Base-by-base conservation (phyloP, 2,888 invertebrate genomes). In the Eudemis profundana region DNA sequence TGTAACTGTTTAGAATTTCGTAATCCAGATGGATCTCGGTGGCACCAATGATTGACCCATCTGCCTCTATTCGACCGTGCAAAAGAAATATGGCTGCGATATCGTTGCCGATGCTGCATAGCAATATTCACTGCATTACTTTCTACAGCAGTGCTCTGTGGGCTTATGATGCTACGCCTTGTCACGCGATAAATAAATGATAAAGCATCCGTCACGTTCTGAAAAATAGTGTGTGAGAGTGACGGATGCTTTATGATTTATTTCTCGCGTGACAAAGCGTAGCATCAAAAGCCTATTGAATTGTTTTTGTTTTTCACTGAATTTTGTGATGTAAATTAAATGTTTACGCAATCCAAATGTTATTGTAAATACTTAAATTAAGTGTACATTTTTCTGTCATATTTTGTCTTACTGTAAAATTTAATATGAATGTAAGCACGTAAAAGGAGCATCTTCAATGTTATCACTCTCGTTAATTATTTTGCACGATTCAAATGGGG, bases 1-100 rank as follows among this genome's bases (percentile, higher is more conserved):
- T 56, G 56, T 44, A 56, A 44, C 29, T 56, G 56, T 56, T 56
- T 56, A 56, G 56, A 42, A 56, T 44, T 42, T 23, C 42, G 42
- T 56, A 12, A 17, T 17, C 42, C 27, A 33, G 56, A 42, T 56
- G 7, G 56, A 12, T 29, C 56, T 56, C 56, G 17, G 29, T 56
- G 42, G 56, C 23, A 29, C 56, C 29, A 17, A 12, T 29, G 27
- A 56, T 56, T 42, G 56, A 17, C 42, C n/a, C 17, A 7, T 44
- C 40, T 23, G 40, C 12, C 27, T 29, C 29, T 56, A 44, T 56
- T 44, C 44, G 19, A 29, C 15, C 44, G n/a, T 44, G 56, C 27
- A 44, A 56, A n/a, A 44, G 42, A 8, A 8, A 29, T 19, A 56
- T 19, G 29, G 7, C 12, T 56, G 49, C 29, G 15, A 40, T 14